phyloP scores from a whole-genome alignment of 2,888 invertebrate species.

The Acleris literana region DNA sequence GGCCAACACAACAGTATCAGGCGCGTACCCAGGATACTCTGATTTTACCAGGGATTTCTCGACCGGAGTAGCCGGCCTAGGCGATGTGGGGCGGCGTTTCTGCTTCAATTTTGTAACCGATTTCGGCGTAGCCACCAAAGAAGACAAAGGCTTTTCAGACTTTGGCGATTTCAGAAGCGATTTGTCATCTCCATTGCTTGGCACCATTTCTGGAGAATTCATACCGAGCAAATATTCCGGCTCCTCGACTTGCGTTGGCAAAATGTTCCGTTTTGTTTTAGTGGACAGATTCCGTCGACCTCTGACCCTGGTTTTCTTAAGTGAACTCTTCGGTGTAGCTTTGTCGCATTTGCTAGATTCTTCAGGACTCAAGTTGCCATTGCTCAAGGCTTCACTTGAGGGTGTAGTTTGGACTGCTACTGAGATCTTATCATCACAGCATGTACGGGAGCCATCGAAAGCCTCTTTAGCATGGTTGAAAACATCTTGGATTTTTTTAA shows the following conservation, averaged over 20 bases:
- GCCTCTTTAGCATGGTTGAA: constrained; percentile 69
- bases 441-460: constrained; percentile 60
- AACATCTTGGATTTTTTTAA: constrained; percentile 75
- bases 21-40: constrained; percentile 69
- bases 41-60: constrained; percentile 62
- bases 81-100: constrained; percentile 71
- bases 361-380: constrained; percentile 75
- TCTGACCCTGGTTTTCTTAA: constrained; percentile 74
- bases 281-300: constrained; percentile 71
- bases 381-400: constrained; percentile 62
- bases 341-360: constrained; percentile 71
- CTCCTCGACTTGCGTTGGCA: constrained; percentile 75
- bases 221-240: constrained; percentile 73
- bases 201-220: constrained; percentile 79
- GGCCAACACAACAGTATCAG: constrained; percentile 83
- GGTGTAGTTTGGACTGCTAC: constrained; percentile 69
- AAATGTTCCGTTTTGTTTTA: constrained; percentile 72
- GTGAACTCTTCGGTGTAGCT: constrained; percentile 79
- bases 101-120: constrained; percentile 73
- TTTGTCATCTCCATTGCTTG: constrained; percentile 64
- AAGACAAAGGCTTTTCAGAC: constrained; percentile 67
- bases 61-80: constrained; percentile 73
- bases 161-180: constrained; percentile 66
- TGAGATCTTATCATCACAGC: constrained; percentile 71
- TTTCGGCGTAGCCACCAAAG: constrained; percentile 70